Evolutionary conservation across 2,888 invertebrate genomes (phyloP), one percentile per base, ranked within the genome.

Genomic region (Noctua comes): DNA sequence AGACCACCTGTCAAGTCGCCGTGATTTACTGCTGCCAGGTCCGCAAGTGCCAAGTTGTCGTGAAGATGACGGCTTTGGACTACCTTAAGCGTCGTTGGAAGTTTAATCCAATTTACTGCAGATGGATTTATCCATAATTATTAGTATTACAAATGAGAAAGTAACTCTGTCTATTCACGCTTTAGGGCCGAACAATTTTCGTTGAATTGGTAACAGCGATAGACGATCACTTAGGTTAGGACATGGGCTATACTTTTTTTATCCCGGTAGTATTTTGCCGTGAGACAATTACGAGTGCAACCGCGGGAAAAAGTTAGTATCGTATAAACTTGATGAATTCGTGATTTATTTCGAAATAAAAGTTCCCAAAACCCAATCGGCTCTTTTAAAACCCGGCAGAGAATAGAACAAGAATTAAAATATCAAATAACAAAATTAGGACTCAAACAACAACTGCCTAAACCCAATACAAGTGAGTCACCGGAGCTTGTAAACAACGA

Each of bases 401-500:
- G 65, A 43, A 72, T 68, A 72, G 72, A 68, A 68, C 27, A 54
- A 59, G 18, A 68, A 70, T 51, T n/a, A 79, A 24, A 72, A 72
- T 24, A 43, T 36, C 27, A 62, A 68, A 62, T 46, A 69, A 65
- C n/a, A 62, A 64, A 62, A 36, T 74, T 48, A 71, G 43, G 74
- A 75, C 57, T 77, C 66, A 72, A 76, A 68, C 70, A 69, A 46
- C 62, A 73, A 62, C 31, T n/a, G 36, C 51, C 73, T 43, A 51
- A 80, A 71, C 73, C 77, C 68, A 78, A 84, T 76, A 77, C 31
- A 68, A 77, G 68, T 64, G 51, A 73, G 75, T 78, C 62, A 66
- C 64, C 74, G 79, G 74, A 73, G 78, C 72, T 74, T 68, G 69
- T 79, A 80, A 83, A 88, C 76, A 80, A 80, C 71, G 77, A 68